Percentiles rank a stretch among this genome's conserved stretches.
Conservation (phyloP, 2,113 vertebrate genomes). For the Chaetorhynchus papuensis region DNA sequence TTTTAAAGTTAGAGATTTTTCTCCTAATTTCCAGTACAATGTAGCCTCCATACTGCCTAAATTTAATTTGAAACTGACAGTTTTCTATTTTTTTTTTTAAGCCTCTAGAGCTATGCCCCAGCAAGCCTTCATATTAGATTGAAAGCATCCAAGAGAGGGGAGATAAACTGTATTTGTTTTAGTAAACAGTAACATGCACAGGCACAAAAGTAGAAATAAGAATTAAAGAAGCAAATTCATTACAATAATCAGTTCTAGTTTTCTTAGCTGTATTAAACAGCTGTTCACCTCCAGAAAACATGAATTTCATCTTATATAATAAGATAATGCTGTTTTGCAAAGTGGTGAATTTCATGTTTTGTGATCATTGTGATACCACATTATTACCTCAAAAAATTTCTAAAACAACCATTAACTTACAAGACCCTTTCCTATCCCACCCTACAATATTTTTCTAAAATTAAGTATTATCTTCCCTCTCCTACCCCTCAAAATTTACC, state of each 20-base stretch:
- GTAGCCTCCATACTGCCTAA: not conserved
- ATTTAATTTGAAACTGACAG: not conserved
- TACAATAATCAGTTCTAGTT: not conserved
- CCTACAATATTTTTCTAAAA: not conserved
- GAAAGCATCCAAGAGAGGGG: not conserved
- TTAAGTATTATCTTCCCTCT: not conserved
- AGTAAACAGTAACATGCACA: conserved; percentile 50
- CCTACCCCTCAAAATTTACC: not conserved
- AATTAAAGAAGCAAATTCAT: not conserved
- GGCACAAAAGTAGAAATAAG: not conserved
- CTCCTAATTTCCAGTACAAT: not conserved
- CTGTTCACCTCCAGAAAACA: not conserved
- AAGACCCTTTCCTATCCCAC: not conserved
- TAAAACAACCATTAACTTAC: not conserved
- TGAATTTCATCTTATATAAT: not conserved
- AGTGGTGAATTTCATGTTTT: not conserved
- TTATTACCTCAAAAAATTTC: not conserved
- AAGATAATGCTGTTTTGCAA: not conserved
- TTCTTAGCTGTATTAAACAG: not conserved
- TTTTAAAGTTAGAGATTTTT: not conserved
- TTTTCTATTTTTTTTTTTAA: not conserved
- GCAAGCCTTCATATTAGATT: conserved; percentile 4
- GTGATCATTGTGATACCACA: not conserved
- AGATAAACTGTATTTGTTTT: conserved; percentile 19
- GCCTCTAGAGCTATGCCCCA: not conserved